Percentiles rank a stretch among this genome's conserved stretches.
Evolutionary conservation across 2,113 vertebrate species (phyloP).

Genomic region (Rhinoptilus africanus): DNA sequence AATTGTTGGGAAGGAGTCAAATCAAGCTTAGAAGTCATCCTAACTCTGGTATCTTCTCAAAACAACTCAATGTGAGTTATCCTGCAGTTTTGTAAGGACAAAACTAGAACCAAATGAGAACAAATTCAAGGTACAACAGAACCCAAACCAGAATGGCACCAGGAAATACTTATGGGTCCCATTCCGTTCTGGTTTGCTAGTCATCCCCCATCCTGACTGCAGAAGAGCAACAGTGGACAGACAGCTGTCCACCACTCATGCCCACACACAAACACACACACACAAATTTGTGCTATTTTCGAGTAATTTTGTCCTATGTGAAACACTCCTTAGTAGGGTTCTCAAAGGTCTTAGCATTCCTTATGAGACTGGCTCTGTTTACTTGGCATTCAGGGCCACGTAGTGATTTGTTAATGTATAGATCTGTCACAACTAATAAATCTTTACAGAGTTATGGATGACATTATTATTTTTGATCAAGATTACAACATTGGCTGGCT

Average conservation of each 20-base stretch:
- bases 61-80: neutral
- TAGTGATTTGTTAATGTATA: constrained; percentile 62
- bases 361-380: neutral
- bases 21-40: neutral
- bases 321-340: neutral
- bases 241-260: rapidly evolving
- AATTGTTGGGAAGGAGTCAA: neutral
- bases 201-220: neutral
- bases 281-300: neutral
- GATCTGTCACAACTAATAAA: constrained; percentile 65
- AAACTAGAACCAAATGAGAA: neutral
- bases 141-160: neutral
- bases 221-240: neutral
- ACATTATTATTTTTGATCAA: constrained; percentile 69
- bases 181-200: neutral
- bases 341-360: neutral
- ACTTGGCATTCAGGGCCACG: constrained; percentile 34
- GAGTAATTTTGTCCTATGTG: neutral
- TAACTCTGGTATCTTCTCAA: neutral
- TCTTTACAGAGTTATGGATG: constrained; percentile 66
- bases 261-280: neutral
- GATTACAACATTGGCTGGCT: constrained; percentile 42
- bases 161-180: neutral
- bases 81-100: neutral
- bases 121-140: neutral